These are phyloP conservation scores for Aulostomus chinensis DNA, from an alignment of 2,797 vertebrate species.

Conservation along the genomic window DNA sequence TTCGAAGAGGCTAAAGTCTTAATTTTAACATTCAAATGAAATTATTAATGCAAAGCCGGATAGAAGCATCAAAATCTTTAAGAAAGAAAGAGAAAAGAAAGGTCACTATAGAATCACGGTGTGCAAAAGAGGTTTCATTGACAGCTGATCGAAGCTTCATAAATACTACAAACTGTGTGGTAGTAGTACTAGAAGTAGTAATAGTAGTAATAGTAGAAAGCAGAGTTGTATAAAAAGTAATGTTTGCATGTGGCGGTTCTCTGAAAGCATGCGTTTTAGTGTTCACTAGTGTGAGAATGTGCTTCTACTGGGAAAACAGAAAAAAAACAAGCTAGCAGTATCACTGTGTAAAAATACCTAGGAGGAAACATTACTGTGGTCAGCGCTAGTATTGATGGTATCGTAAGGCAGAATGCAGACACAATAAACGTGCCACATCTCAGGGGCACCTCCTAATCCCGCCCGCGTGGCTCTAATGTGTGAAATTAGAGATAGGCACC, in stretches of 20 bases:
- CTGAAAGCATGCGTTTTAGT: conserved; percentile 62
- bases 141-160: conserved; percentile 48
- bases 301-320: conserved; percentile 39
- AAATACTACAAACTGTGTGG: conserved; percentile 57
- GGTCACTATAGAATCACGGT: conserved; percentile 37
- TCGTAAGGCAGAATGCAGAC: conserved; percentile 71
- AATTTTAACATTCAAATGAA: conserved; percentile 37
- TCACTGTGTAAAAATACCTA: conserved; percentile 28
- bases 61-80: conserved; percentile 43
- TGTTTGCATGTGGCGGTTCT: conserved; percentile 27
- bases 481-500: conserved; percentile 58
- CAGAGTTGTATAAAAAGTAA: conserved; percentile 54
- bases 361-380: no score
- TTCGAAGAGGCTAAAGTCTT: conserved; percentile 49
- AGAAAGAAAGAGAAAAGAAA: conserved; percentile 16
- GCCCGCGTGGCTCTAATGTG: conserved; percentile 22
- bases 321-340: conserved; percentile 26
- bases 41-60: conserved; percentile 44
- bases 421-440: conserved; percentile 54
- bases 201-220: no score
- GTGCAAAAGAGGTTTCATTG: conserved; percentile 35
- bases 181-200: no score
- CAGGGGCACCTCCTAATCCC: conserved; percentile 34
- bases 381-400: conserved; percentile 34
- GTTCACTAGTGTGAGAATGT: conserved; percentile 67